A percentile compares a stretch with the other conserved stretches of the same genome.
Evolutionary conservation across 2,797 vertebrate genomes (phyloP).

Genomic region (Sebastiscus tertius): DNA sequence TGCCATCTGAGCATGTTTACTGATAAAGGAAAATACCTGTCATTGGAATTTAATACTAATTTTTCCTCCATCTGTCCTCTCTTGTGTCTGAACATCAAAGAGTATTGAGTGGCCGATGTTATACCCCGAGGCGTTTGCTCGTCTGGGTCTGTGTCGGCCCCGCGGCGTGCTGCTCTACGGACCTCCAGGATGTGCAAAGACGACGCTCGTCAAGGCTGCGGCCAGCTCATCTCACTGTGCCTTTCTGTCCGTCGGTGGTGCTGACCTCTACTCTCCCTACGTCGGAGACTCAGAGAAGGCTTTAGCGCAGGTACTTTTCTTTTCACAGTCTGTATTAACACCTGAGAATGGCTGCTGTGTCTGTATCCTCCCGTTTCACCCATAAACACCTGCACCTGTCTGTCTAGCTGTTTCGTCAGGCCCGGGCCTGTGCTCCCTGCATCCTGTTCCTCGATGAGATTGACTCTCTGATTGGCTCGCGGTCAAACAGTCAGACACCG

Average conservation of each 20-base stretch:
- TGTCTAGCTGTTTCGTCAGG: slow-evolving; percentile 90
- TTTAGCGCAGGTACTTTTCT: slow-evolving; percentile 87
- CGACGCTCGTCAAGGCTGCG: slow-evolving; percentile 89
- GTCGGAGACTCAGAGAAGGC: slow-evolving; percentile 95
- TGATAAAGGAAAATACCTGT: background rate
- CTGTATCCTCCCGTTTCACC: background rate
- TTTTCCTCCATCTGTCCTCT: background rate
- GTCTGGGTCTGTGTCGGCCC: slow-evolving; percentile 89
- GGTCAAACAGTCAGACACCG: slow-evolving; percentile 69
- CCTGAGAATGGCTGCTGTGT: background rate
- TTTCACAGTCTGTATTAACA: background rate
- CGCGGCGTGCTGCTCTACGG: slow-evolving; percentile 92
- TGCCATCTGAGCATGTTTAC: background rate
- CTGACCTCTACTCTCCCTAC: slow-evolving; percentile 93
- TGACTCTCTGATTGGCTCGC: slow-evolving; percentile 92
- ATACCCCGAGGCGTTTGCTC: slow-evolving; percentile 89
- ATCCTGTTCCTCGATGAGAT: slow-evolving; percentile 97
- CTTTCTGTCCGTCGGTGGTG: slow-evolving; percentile 91
- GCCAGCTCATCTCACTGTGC: slow-evolving; percentile 87
- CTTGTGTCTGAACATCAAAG: slow-evolving; percentile 53
- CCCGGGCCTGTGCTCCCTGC: slow-evolving; percentile 91
- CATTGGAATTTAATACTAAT: background rate
- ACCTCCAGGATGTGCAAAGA: slow-evolving; percentile 95
- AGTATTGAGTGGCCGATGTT: slow-evolving; percentile 94
- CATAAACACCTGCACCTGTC: background rate